Evolutionary conservation across 1,140 invertebrate species (phyloP), one percentile per base, ranked within the genome.

Genomic region (Acromyrmex charruanus): DNA sequence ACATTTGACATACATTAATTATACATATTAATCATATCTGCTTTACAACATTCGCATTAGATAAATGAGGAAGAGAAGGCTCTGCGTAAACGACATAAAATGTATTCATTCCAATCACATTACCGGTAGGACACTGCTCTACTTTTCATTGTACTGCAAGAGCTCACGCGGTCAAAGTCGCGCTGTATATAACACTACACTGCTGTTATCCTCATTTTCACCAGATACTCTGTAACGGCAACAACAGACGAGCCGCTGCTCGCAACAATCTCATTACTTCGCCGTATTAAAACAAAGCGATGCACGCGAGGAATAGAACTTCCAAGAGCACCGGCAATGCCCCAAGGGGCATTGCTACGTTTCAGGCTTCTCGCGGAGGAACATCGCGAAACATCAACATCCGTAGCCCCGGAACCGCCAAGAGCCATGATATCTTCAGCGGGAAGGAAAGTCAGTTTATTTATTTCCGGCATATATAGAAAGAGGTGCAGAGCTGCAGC

Each of bases 381-480:
- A 21, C 21, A 21, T 21, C 74, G 74, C 55, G 55, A 86, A 89
- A 89, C 58, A 75, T 81, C 82, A 89, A 88, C 87, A 89, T 88
- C 69, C 87, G 53, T 28, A 49, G 44, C 59, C 31, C 53, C 14
- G 25, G 49, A 71, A 25, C 14, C 2, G 28, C 2, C 49, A 49
- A 58, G 25, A 49, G 3, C 5, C 65, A 25, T n/a, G 71, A 84
- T 84, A 84, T 86, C 18, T 53, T 53, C 44, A n/a, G 10, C 31
- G 18, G 59, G 31, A 28, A 77, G n/a, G 10, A 59, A 80, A 69
- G 59, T 61, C 53, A 5, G 75, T 86, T 85, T 89, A 74, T 89
- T 89, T 89, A 86, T 75, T 89, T 89, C 18, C 82, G 49, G 51
- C 53, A 44, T 44, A 21, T 14, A 16, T 18, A 55, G 53, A 55